A percentile compares a stretch with the other conserved stretches of the same genome.
phyloP scores from a whole-genome alignment of 2,113 vertebrate species.

The Oreochromis spilurus region DNA sequence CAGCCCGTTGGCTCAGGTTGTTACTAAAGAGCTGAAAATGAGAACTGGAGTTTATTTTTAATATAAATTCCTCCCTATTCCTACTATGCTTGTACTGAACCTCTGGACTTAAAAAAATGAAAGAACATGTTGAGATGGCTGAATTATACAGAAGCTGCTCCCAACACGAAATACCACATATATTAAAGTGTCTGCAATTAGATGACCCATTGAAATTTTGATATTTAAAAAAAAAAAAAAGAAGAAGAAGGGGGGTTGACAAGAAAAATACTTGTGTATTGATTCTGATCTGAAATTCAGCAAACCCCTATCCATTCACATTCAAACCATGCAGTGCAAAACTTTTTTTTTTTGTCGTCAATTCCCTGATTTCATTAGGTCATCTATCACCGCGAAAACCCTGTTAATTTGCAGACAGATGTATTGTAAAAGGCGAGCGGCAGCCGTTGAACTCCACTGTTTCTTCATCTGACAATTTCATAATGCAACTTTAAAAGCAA shows the following conservation, averaged over 20 bases:
- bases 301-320: not conserved
- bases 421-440: not conserved
- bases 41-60: slow-evolving; percentile 2
- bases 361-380: slow-evolving; percentile 11
- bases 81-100: slow-evolving; percentile 5
- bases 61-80: slow-evolving; percentile 27
- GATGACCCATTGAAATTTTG: not conserved
- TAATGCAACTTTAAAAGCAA: slow-evolving; percentile 50
- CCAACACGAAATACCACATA: not conserved
- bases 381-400: not conserved
- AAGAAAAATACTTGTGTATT: not conserved
- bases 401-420: slow-evolving; percentile 12
- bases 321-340: slow-evolving; percentile 38
- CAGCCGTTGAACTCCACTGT: not conserved
- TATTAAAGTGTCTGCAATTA: slow-evolving; percentile 4
- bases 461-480: slow-evolving; percentile 33
- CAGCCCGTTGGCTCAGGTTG: slow-evolving; percentile 13
- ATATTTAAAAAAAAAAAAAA: not conserved
- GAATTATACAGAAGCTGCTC: slow-evolving; percentile 39
- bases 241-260: not conserved
- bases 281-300: not conserved
- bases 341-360: not conserved
- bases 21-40: slow-evolving; percentile 26
- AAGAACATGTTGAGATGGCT: slow-evolving; percentile 15
- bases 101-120: not conserved